Base-by-base conservation (phyloP, 1,140 invertebrate species). In the Papilio dardanus region DNA sequence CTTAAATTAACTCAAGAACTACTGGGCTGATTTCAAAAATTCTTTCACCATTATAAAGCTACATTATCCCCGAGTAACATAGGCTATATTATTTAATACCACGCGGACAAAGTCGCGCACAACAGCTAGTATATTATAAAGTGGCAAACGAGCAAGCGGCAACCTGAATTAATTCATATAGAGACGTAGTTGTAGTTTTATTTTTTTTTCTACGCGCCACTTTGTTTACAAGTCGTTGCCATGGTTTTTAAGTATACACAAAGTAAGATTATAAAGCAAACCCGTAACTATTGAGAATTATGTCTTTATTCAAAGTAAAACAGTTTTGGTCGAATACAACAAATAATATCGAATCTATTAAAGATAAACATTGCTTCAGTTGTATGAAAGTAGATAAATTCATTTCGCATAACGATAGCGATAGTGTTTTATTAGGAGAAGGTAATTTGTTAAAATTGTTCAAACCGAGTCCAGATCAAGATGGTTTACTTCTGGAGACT, bases 301-400 rank as follows among this genome's bases (percentile, higher is more conserved):
- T 89, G 89, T 88, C 89, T 8, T 75, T 93, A 79, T 93, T 93
- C 79, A 93, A 93, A 89, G 77, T 88, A 30, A 92, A 91, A 74
- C 78, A 86, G 54, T 93, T 88, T 86, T 93, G 91, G 91, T 91
- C 89, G 7, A 93, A 91, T 65, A 76, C 85, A 31, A 87, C 83
- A 76, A 88, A 79, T 68, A 84, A n/a, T n/a, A n/a, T n/a, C 83
- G 50, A 71, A 79, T n/a, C n/a, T 37, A 30, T 73, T 46, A 74
- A 80, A 8, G 88, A 88, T 28, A 75, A 79, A 33, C 87, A 91
- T 82, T 88, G 85, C 78, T 67, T 77, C 28, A 74, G 75, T 19
- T 90, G 86, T 79, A 78, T 92, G 14, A 92, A 87, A 86, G 85
- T 92, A 10, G 90, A 93, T 67, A 93, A 85, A 83, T 92, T 93